These are phyloP conservation scores for Drosophila fungiperda DNA, from an alignment of 2,888 invertebrate genomes.

Conservation along the genomic window DNA sequence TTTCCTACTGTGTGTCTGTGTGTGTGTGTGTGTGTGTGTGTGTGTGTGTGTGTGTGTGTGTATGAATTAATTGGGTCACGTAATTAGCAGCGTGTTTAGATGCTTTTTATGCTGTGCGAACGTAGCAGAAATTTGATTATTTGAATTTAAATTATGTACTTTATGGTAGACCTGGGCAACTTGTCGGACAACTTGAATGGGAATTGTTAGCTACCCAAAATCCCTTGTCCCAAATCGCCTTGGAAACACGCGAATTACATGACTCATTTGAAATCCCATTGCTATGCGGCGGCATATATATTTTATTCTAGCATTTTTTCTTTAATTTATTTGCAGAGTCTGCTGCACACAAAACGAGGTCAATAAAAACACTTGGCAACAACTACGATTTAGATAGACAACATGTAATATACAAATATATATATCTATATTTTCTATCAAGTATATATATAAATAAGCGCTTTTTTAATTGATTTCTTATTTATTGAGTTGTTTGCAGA, in stretches of 20 bases:
- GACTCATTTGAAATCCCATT: slow-evolving; percentile 15
- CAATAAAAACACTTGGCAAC: not conserved
- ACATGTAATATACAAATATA: not conserved
- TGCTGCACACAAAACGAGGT: not conserved
- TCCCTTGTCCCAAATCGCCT: slow-evolving; percentile 38
- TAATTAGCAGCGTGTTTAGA: slow-evolving; percentile 65
- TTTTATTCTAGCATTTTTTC: not conserved
- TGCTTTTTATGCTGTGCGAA: slow-evolving; percentile 34
- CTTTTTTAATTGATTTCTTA: not conserved
- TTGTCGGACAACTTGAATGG: slow-evolving; percentile 21
- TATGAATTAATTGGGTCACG: slow-evolving; percentile 75
- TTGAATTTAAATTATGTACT: slow-evolving; percentile 45
- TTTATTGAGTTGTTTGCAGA: not conserved
- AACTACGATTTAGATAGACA: not conserved
- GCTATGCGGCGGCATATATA: slow-evolving; percentile 8
- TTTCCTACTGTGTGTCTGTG: not conserved
- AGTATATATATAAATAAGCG: not conserved
- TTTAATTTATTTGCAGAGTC: not conserved
- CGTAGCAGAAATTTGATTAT: slow-evolving; percentile 52
- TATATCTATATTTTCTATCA: not conserved
- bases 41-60: slow-evolving; percentile 35
- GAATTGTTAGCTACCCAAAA: slow-evolving; percentile 25
- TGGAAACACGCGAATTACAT: slow-evolving; percentile 39
- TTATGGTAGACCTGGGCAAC: slow-evolving; percentile 23
- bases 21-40: slow-evolving; percentile 24